Percentiles rank a stretch among this genome's conserved stretches.
Evolutionary conservation across 1,140 invertebrate species (phyloP).

Genomic region (Ceratina australensis): DNA sequence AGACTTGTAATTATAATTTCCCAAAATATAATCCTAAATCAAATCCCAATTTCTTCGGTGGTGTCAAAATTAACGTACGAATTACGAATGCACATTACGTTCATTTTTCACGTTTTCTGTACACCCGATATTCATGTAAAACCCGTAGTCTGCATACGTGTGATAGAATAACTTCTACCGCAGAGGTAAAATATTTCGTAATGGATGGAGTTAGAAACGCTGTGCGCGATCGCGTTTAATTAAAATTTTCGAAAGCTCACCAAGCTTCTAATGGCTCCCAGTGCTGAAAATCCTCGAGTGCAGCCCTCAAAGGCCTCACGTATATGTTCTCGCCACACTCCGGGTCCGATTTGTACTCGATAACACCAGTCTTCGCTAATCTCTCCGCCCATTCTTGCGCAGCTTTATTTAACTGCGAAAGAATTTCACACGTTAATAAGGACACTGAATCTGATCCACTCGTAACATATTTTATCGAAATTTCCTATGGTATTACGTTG

Average conservation of each 20-base stretch:
- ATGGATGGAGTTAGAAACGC: neutral
- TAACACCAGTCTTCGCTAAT: conserved; percentile 80
- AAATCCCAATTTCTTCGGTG: too few species aligned
- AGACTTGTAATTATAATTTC: too few species aligned
- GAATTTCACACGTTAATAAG: conserved; percentile 11
- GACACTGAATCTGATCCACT: neutral
- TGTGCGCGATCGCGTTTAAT: neutral
- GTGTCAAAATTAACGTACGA: neutral
- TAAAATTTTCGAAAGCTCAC: conserved; percentile 56
- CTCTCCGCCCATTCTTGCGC: conserved; percentile 84
- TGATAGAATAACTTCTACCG: too few species aligned
- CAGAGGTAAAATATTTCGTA: too few species aligned
- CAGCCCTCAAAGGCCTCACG: conserved; percentile 79
- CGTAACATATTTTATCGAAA: too few species aligned
- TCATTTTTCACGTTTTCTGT: too few species aligned
- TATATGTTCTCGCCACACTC: conserved; percentile 83
- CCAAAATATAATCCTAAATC: too few species aligned
- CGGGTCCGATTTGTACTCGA: conserved; percentile 79
- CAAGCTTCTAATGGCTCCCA: conserved; percentile 67
- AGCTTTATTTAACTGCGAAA: conserved; percentile 75
- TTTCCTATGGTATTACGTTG: too few species aligned
- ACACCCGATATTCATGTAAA: too few species aligned
- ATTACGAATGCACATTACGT: too few species aligned
- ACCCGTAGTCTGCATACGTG: too few species aligned
- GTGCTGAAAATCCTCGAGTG: conserved; percentile 63